phyloP scores from a whole-genome alignment of 30 jellyfish, hydroid and myxozoan genomes.

The Mastigias papua region DNA sequence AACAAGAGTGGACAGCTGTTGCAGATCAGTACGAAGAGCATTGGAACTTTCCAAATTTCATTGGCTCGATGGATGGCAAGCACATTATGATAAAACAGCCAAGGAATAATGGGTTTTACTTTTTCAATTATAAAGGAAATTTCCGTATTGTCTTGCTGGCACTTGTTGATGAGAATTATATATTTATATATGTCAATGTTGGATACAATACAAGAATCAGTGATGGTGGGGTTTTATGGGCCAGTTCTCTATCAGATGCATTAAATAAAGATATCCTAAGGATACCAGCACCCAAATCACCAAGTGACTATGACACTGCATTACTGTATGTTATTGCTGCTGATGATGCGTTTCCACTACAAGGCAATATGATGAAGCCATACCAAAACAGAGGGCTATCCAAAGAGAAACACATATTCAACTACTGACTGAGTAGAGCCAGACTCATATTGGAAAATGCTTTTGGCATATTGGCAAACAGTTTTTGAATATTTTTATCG shows the following conservation, averaged over 20 bases:
- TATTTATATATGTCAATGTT: slow-evolving; percentile 46
- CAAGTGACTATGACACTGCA: not conserved
- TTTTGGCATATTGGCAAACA: slow-evolving; percentile 48
- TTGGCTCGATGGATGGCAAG: slow-evolving; percentile 73
- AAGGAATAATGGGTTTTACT: slow-evolving; percentile 36
- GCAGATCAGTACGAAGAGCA: slow-evolving; percentile 26
- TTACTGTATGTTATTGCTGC: slow-evolving; percentile 29
- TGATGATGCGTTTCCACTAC: slow-evolving; percentile 27
- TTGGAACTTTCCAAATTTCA: slow-evolving; percentile 63
- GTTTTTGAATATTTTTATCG: slow-evolving; percentile 50
- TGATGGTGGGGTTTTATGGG: slow-evolving; percentile 38
- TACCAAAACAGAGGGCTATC: slow-evolving; percentile 42
- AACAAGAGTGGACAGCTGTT: slow-evolving; percentile 68
- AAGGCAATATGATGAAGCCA: slow-evolving; percentile 33
- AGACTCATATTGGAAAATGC: slow-evolving; percentile 17
- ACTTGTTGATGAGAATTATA: slow-evolving; percentile 55
- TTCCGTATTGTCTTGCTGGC: slow-evolving; percentile 73
- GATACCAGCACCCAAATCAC: slow-evolving; percentile 20
- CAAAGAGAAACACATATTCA: slow-evolving; percentile 9
- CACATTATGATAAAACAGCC: slow-evolving; percentile 60
- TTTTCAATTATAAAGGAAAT: slow-evolving; percentile 54
- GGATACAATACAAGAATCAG: slow-evolving; percentile 64
- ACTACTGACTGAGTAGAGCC: slow-evolving; percentile 17
- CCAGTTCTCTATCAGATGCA: slow-evolving; percentile 6
- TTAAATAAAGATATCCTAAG: not conserved